These are phyloP conservation scores for Centruroides sculpturatus DNA, from an alignment of 1,140 invertebrate species.

Conservation along the genomic window DNA sequence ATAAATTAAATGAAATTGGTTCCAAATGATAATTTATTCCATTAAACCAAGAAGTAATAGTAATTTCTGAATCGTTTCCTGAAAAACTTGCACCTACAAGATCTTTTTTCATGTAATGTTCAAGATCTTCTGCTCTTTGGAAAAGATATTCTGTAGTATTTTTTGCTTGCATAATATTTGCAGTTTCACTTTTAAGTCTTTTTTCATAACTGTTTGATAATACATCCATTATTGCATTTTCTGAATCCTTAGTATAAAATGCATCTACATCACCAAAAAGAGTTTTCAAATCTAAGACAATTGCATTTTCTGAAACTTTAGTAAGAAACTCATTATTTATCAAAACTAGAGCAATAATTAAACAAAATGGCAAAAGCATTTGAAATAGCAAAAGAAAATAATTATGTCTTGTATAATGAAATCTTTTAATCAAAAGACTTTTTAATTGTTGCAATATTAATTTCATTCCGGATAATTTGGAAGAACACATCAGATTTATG, in stretches of 20 bases:
- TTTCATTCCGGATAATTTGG: not conserved
- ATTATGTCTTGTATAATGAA: slow-evolving; percentile 18
- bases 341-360: slow-evolving; percentile 7
- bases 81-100: slow-evolving; percentile 1
- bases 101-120: slow-evolving; percentile 1
- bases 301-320: not conserved
- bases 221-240: not conserved
- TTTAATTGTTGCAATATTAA: slow-evolving; percentile 6
- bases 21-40: slow-evolving; percentile 11
- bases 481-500: not conserved
- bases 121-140: not conserved
- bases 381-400: slow-evolving; percentile 12
- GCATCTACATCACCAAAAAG: slow-evolving; percentile 11
- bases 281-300: slow-evolving; percentile 6
- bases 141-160: slow-evolving; percentile 4
- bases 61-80: not conserved
- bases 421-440: slow-evolving; percentile 17
- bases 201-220: not conserved
- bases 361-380: slow-evolving; percentile 12
- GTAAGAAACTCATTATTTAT: not conserved
- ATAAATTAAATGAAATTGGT: slow-evolving; percentile 7
- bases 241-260: slow-evolving; percentile 3
- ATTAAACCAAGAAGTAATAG: slow-evolving; percentile 14
- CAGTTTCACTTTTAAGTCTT: not conserved
- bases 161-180: not conserved